Evolutionary conservation across 1,140 invertebrate genomes (phyloP).

Genomic region (Telenomus remus): DNA sequence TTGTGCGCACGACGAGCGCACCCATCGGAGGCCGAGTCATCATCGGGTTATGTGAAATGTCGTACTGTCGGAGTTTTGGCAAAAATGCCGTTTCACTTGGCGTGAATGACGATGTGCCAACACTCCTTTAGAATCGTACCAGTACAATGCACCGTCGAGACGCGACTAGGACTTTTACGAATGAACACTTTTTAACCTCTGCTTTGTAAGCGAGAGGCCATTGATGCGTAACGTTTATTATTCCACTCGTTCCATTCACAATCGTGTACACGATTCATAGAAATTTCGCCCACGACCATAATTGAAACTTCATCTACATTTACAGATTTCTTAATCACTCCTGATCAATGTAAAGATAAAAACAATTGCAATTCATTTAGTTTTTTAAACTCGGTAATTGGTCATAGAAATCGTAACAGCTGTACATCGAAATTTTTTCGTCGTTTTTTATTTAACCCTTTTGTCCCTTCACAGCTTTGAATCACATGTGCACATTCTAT

Average conservation of each 20-base stretch:
- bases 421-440: too few relatives aligned
- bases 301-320: constrained; percentile 26
- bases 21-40: constrained; percentile 22
- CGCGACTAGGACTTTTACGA: constrained; percentile 5
- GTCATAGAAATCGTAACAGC: too few relatives aligned
- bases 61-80: constrained; percentile 4
- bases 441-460: too few relatives aligned
- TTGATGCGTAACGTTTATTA: constrained; percentile 34
- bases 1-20: constrained; percentile 14
- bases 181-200: constrained; percentile 1
- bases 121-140: too few relatives aligned
- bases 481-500: too few relatives aligned
- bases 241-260: constrained; percentile 26
- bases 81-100: neutral
- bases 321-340: too few relatives aligned
- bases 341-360: too few relatives aligned
- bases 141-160: too few relatives aligned
- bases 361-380: too few relatives aligned
- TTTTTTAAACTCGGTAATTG: too few relatives aligned
- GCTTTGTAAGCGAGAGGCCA: constrained; percentile 23
- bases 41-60: constrained; percentile 24
- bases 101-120: neutral
- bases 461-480: too few relatives aligned
- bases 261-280: constrained; percentile 14
- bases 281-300: constrained; percentile 18